phyloP scores from a whole-genome alignment of 2,113 vertebrate genomes.

The Machaerirhynchus nigripectus region DNA sequence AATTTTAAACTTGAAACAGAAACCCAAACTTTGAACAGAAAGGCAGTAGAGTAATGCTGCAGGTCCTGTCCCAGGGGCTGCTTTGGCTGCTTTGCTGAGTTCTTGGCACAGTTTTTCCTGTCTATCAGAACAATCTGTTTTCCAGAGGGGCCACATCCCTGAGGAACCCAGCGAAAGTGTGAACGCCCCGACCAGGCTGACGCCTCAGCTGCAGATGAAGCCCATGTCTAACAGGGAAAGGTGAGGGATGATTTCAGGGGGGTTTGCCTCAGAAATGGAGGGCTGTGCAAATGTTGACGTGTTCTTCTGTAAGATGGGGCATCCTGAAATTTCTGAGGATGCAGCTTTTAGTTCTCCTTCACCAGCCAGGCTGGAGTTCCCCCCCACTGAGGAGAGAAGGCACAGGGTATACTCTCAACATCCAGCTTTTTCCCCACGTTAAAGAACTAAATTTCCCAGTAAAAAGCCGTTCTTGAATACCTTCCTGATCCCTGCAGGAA shows the following conservation, averaged over 20 bases:
- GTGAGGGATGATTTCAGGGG: constrained; percentile 49
- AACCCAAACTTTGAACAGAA: neutral
- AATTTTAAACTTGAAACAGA: neutral
- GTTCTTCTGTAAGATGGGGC: neutral
- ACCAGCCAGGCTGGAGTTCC: neutral
- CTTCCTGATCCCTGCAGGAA: constrained; percentile 75
- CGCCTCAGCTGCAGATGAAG: constrained; percentile 93
- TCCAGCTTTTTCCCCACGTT: accelerated
- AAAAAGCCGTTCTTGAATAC: neutral
- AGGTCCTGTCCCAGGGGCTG: neutral
- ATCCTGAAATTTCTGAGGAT: neutral
- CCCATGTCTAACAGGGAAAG: constrained; percentile 98
- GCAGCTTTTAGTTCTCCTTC: neutral
- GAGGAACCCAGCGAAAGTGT: constrained; percentile 84
- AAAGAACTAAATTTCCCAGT: neutral
- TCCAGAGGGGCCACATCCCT: constrained; percentile 77
- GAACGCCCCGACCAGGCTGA: constrained; percentile 77
- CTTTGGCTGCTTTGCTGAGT: neutral
- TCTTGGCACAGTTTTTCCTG: neutral
- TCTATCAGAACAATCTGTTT: constrained; percentile 18
- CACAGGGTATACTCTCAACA: neutral
- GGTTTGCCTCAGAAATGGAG: neutral
- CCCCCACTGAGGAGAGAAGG: neutral
- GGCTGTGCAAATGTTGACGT: too few relatives aligned
- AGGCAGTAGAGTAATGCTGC: accelerated